phyloP scores from a whole-genome alignment of 2,113 vertebrate species.

The Cololabis saira region DNA sequence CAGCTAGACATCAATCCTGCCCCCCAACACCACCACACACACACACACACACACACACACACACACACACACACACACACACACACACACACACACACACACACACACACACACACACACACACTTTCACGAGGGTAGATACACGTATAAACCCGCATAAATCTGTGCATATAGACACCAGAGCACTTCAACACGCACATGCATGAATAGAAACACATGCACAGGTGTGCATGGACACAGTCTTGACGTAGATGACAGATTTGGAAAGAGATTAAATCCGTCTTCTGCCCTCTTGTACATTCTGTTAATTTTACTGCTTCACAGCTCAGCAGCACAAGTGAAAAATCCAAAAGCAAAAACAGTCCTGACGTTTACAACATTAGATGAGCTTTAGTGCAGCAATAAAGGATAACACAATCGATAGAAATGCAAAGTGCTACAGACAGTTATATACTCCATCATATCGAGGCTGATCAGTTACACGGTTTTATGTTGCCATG shows the following conservation, averaged over 20 bases:
- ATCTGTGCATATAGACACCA: not conserved
- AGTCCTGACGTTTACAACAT: constrained; percentile 54
- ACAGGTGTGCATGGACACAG: constrained; percentile 1
- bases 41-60: no score
- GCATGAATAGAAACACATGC: not conserved
- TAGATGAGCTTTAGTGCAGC: constrained; percentile 36
- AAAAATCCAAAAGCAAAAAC: constrained; percentile 55
- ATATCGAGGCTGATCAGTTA: constrained; percentile 10
- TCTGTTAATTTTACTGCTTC: constrained; percentile 50
- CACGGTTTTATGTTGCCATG: constrained; percentile 2
- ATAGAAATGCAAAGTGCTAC: constrained; percentile 38
- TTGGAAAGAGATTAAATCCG: constrained; percentile 34
- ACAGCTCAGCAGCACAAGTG: constrained; percentile 2
- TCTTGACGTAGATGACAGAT: constrained; percentile 38
- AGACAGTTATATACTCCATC: constrained; percentile 23
- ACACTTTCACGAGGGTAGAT: constrained; percentile 4
- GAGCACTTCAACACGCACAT: constrained; percentile 1
- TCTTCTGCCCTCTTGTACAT: constrained; percentile 24
- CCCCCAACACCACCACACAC: not conserved
- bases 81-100: no score
- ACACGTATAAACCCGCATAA: constrained; percentile 5
- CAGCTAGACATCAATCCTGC: constrained; percentile 71
- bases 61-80: no score
- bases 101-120: no score
- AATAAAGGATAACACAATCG: constrained; percentile 50